A percentile compares a stretch with the other conserved stretches of the same genome.
Conservation (phyloP, 2,888 invertebrate genomes). For the Rhingia rostrata region DNA sequence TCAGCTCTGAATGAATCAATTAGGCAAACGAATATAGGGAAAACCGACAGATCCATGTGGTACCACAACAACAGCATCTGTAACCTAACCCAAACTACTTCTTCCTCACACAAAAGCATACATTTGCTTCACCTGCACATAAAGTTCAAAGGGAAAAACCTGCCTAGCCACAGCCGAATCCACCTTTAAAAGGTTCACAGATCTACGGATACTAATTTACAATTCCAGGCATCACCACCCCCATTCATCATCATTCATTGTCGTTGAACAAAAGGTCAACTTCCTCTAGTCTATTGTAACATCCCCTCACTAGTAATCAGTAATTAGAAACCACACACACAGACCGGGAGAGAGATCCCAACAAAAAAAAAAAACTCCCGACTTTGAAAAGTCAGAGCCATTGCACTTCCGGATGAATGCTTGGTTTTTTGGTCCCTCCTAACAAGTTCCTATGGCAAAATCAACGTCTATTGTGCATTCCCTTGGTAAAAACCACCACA, state of each 20-base stretch:
- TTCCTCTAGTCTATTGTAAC: constrained; percentile 47
- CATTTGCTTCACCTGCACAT: neutral
- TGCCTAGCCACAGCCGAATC: neutral
- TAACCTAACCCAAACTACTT: no score
- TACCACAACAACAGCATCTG: no score
- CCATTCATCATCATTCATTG: constrained; percentile 67
- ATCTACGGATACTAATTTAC: constrained; percentile 43
- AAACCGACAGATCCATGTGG: no score
- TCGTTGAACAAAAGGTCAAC: constrained; percentile 68
- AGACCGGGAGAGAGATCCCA: neutral
- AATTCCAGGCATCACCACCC: constrained; percentile 35
- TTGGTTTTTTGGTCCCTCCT: constrained; percentile 24
- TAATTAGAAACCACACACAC: constrained; percentile 61
- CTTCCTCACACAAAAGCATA: no score
- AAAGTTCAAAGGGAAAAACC: neutral
- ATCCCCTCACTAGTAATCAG: constrained; percentile 36
- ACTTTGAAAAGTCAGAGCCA: constrained; percentile 56
- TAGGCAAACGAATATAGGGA: no score
- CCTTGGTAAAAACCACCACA: constrained; percentile 35
- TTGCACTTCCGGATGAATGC: constrained; percentile 67
- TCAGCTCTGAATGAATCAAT: no score
- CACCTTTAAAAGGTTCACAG: neutral
- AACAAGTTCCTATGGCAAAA: constrained; percentile 34
- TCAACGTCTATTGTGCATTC: constrained; percentile 64
- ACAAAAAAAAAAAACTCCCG: no score